Percentiles rank a stretch among this genome's conserved stretches.
These are phyloP conservation scores for Scelioninae gen. 2 DNA, from an alignment of 2,888 invertebrate genomes.

Conservation along the genomic window DNA sequence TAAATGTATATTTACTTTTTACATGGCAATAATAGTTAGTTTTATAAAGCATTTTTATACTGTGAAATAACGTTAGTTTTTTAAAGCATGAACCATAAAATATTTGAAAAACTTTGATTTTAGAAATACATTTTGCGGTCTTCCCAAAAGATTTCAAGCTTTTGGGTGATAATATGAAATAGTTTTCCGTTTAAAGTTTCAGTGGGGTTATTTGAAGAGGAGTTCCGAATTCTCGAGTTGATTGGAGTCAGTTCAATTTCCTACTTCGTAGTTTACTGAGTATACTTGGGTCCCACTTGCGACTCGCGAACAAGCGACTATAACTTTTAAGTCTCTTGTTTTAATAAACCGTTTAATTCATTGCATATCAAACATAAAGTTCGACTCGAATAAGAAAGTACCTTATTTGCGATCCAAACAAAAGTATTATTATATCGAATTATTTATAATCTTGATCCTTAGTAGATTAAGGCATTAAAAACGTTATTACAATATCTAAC, in stretches of 20 bases:
- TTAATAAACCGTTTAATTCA: conserved; percentile 55
- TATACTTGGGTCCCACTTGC: conserved; percentile 52
- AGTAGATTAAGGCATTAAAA: too few relatives aligned
- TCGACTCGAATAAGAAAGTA: conserved; percentile 33
- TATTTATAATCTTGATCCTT: too few relatives aligned
- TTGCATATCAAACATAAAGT: conserved; percentile 51
- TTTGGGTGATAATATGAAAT: conserved; percentile 36
- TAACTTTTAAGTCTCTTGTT: conserved; percentile 52
- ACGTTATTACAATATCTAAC: too few relatives aligned
- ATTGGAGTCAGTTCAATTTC: conserved; percentile 54
- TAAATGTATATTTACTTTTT: too few relatives aligned
- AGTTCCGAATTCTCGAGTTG: conserved; percentile 51
- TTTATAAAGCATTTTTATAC: too few relatives aligned
- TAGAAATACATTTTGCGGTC: conserved; percentile 8
- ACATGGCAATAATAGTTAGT: too few relatives aligned
- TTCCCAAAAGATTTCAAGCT: conserved; percentile 17
- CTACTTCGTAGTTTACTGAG: conserved; percentile 49
- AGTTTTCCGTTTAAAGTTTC: conserved; percentile 48
- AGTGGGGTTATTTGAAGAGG: conserved; percentile 40
- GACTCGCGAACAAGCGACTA: conserved; percentile 45
- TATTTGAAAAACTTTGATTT: conserved; percentile 4
- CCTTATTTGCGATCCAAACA: conserved; percentile 33
- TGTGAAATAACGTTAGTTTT: too few relatives aligned
- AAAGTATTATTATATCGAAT: conserved; percentile 1
- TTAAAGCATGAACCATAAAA: too few relatives aligned